phyloP scores from a whole-genome alignment of 1,140 invertebrate genomes.

The Drosophila ohnishii region DNA sequence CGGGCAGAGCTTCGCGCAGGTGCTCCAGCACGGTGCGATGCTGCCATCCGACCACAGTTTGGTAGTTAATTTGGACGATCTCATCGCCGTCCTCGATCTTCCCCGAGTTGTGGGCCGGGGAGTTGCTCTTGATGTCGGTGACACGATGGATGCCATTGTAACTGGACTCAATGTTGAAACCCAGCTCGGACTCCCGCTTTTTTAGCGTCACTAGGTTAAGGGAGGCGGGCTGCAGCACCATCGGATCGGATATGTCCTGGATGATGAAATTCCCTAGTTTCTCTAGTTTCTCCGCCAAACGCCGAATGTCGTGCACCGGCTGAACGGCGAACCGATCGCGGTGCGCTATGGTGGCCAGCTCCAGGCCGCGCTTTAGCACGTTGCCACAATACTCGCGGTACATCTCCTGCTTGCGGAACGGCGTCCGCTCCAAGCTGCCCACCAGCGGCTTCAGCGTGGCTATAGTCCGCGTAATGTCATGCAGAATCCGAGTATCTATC shows the following conservation, averaged over 20 bases:
- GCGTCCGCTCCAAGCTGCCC: slow-evolving; percentile 92
- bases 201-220: slow-evolving; percentile 93
- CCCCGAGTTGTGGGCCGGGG: slow-evolving; percentile 92
- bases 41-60: slow-evolving; percentile 96
- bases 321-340: slow-evolving; percentile 93
- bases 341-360: slow-evolving; percentile 93
- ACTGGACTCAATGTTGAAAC: slow-evolving; percentile 93
- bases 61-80: slow-evolving; percentile 95
- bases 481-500: slow-evolving; percentile 91
- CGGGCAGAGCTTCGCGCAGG: slow-evolving; percentile 90
- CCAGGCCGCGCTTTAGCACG: slow-evolving; percentile 90
- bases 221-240: slow-evolving; percentile 93
- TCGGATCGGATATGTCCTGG: slow-evolving; percentile 93
- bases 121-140: slow-evolving; percentile 92
- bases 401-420: slow-evolving; percentile 78
- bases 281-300: slow-evolving; percentile 88
- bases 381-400: slow-evolving; percentile 83
- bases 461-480: slow-evolving; percentile 92
- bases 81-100: slow-evolving; percentile 97
- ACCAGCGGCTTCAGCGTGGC: slow-evolving; percentile 93
- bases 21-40: slow-evolving; percentile 90
- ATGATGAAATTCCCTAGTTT: slow-evolving; percentile 93
- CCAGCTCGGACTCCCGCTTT: slow-evolving; percentile 90
- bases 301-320: slow-evolving; percentile 87
- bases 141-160: slow-evolving; percentile 92